These are phyloP conservation scores for Acanthiza pusilla DNA, from an alignment of 2,797 vertebrate species.

Conservation along the genomic window DNA sequence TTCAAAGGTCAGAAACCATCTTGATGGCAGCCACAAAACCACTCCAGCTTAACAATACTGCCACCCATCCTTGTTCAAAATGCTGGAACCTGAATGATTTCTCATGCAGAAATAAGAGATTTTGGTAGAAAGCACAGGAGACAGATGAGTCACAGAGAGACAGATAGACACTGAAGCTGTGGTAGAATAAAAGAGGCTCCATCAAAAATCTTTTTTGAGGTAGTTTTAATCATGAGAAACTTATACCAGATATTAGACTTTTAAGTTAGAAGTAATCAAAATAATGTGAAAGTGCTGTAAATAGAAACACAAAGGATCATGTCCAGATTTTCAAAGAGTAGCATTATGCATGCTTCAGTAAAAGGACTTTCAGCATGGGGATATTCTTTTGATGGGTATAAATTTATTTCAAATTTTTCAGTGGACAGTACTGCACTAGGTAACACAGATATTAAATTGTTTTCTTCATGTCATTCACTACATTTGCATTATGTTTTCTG, in stretches of 20 bases:
- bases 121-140: neutral
- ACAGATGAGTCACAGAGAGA: neutral
- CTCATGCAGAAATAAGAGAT: neutral
- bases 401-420: neutral
- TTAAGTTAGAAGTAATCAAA: neutral
- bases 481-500: neutral
- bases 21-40: neutral
- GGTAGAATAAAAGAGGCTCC: neutral
- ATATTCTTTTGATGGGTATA: neutral
- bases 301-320: neutral
- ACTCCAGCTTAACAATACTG: neutral
- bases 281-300: neutral
- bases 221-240: neutral
- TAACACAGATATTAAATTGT: neutral
- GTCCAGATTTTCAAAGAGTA: neutral
- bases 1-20: conserved; percentile 14
- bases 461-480: neutral
- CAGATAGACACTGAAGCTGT: accelerated
- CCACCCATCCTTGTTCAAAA: neutral
- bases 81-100: neutral
- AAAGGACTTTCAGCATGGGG: neutral
- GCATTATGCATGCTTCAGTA: neutral
- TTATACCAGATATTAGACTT: neutral
- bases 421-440: neutral
- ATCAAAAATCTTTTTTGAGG: neutral